Evolutionary conservation across 1,140 invertebrate species (phyloP), one percentile per base, ranked within the genome.

Genomic region (Drosophila pachea): DNA sequence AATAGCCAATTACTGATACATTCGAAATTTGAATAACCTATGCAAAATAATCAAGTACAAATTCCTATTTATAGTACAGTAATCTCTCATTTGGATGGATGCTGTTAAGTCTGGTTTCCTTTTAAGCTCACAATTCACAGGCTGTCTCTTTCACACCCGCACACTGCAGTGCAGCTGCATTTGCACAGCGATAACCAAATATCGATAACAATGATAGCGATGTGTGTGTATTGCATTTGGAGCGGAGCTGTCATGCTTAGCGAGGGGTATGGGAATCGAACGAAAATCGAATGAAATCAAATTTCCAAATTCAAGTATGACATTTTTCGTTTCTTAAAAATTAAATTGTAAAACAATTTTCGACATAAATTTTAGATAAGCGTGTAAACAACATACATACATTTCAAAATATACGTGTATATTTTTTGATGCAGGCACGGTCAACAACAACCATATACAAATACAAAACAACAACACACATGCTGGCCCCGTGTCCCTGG

Each of bases 221-320:
- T n/a, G n/a, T 69, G 61, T 36, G 7, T 36, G 56, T 36, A 69
- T 56, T 69, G 66, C 49, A 71, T 67, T 38, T 71, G 42, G 68
- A 71, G 54, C 43, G 49, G 31, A 67, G 48, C 63, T 22, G 43
- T 8, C 4, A 0, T 16, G 31, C 11, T 8, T 4, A 32, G 32
- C 33, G 9, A 31, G 45, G 22, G 22, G 1, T 22, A 3, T 22
- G 22, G 22, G 22, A 22, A 22, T 22, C 22, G 22, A 22, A 3
- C 3, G 22, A 22, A 22, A 22, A 22, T 22, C 22, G 22, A 22
- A 22, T 1, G 22, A 22, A 22, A 22, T 22, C 22, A n/a, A 33
- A 49, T 7, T 40, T 35, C 1, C 11, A 22, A 58, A 14, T 38
- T 31, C 7, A 22, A 11, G 14, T 54, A 14, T 22, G 22, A 31